Evolutionary conservation across 2,888 invertebrate genomes (phyloP), one percentile per base, ranked within the genome.

Genomic region (Napeogenes inachia): DNA sequence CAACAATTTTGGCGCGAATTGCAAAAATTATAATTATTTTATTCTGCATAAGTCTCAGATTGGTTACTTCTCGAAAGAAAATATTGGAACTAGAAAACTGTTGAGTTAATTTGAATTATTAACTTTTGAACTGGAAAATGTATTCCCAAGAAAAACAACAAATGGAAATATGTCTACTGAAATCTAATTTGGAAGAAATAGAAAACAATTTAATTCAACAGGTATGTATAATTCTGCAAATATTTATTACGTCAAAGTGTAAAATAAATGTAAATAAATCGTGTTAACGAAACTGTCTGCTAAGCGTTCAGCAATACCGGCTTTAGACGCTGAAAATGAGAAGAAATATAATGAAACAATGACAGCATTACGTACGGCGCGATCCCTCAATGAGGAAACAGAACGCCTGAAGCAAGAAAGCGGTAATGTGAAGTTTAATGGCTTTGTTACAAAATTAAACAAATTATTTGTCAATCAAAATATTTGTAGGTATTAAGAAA

Each of bases 151-250:
- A 84, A 69, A 74, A 85, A 63, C 87, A 85, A 69, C 87, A 89
- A 77, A 71, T 86, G 58, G 76, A 81, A 76, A 87, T 87, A 73
- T 87, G 82, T 72, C 73, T 87, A 60, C 67, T 87, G 2, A 87
- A 88, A 71, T 79, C 75, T 0, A 81, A 81, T 76, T 81, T 89
- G 57, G 79, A 85, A 70, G 79, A 83, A 71, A 84, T 87, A 63
- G 81, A 78, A 75, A 79, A 83, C 68, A 78, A 79, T 54, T 73
- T 88, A 60, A 70, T 82, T 32, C 68, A 72, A 21, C 87, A 87
- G 72, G 89, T 87, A 75, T 72, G 71, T 65, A 35, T 47, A 42
- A 59, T 21, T 38, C 30, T 50, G 56, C 12, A 32, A 45, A 60
- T 35, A 21, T 4, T 3, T 62, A 33, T 42, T 10, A 42, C 10